phyloP scores from a whole-genome alignment of 2,113 vertebrate genomes.

The Haliaeetus leucogaster region DNA sequence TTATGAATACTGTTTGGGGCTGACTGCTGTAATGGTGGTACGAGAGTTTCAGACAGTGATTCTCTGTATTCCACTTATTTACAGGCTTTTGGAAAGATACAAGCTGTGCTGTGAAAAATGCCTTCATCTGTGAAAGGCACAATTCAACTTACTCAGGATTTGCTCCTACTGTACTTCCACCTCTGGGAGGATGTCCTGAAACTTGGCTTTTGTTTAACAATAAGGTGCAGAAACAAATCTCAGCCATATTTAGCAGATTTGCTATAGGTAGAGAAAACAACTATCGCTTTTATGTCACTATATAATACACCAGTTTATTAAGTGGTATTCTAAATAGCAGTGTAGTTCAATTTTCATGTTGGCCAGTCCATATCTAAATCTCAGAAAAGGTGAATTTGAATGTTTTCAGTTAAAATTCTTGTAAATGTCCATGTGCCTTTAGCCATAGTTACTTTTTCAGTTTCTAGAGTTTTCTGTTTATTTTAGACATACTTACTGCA shows the following conservation, averaged over 20 bases:
- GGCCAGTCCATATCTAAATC: neutral
- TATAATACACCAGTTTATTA: neutral
- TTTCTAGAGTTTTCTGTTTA: neutral
- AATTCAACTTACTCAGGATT: slow-evolving; percentile 77
- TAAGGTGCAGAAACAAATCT: slow-evolving; percentile 73
- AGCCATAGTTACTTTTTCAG: neutral
- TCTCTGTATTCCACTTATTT: neutral
- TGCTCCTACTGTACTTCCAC: slow-evolving; percentile 55
- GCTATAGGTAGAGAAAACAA: neutral
- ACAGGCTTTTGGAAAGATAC: slow-evolving; percentile 90
- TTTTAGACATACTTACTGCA: neutral
- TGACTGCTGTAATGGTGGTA: neutral
- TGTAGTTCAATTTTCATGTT: neutral
- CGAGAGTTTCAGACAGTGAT: neutral
- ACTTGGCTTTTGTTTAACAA: slow-evolving; percentile 83
- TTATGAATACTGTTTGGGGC: neutral
- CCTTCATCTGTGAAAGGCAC: slow-evolving; percentile 88
- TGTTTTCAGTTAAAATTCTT: neutral
- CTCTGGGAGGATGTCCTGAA: slow-evolving; percentile 81
- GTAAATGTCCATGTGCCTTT: neutral
- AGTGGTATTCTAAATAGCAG: neutral
- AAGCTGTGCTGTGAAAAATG: slow-evolving; percentile 82
- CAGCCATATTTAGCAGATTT: neutral
- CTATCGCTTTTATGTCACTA: neutral
- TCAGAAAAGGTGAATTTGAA: neutral